These are phyloP conservation scores for Seladonia tumulorum DNA, from an alignment of 2,888 invertebrate species.

Conservation along the genomic window DNA sequence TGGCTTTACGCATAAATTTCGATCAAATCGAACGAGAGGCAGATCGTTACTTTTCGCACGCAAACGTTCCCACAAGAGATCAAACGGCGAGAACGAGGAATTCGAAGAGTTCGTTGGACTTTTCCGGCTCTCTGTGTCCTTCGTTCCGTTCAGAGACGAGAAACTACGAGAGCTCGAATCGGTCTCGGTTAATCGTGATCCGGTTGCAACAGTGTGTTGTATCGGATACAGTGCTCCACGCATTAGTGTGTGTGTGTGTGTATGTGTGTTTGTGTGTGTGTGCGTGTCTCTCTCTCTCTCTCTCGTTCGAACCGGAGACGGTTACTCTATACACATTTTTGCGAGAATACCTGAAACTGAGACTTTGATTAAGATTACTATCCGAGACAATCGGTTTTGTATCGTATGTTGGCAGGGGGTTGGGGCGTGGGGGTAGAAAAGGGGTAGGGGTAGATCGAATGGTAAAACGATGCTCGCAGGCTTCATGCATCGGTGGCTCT, in stretches of 20 bases:
- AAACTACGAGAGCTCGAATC: slow-evolving; percentile 8
- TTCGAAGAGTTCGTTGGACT: no score
- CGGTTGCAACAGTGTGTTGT: slow-evolving; percentile 1
- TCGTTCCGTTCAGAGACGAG: neutral
- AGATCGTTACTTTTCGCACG: neutral
- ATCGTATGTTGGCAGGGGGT: neutral
- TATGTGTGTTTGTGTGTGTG: neutral
- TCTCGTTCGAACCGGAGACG: neutral
- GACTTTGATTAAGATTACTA: slow-evolving; percentile 6
- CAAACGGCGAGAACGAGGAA: slow-evolving; percentile 41
- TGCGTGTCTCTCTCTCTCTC: no score
- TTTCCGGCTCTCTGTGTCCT: neutral
- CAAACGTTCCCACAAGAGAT: slow-evolving; percentile 34
- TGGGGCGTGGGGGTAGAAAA: neutral
- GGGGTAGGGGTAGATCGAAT: neutral
- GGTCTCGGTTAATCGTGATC: neutral
- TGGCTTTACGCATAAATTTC: no score
- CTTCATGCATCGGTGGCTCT: neutral
- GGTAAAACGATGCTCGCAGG: neutral
- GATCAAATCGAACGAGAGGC: neutral
- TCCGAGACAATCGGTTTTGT: neutral
- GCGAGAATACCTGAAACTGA: slow-evolving; percentile 8
- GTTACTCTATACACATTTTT: neutral
- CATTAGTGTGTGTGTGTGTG: neutral
- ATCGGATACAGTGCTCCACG: slow-evolving; percentile 4